A percentile compares a stretch with the other conserved stretches of the same genome.
Evolutionary conservation across 1,140 invertebrate species (phyloP).

Genomic region (Gryllus bimaculatus): DNA sequence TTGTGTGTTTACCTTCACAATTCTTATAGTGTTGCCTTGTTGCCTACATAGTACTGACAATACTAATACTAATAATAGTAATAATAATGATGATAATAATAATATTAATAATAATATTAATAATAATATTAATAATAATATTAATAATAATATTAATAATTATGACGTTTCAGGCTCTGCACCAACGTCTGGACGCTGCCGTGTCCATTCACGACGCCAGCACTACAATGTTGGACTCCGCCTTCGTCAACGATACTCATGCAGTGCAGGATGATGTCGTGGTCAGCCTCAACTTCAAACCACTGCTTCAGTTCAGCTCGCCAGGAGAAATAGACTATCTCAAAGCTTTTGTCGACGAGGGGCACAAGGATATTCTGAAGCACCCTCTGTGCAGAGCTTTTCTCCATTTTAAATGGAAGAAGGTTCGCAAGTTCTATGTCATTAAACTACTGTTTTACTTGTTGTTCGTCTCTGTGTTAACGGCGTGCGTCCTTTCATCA

Average conservation of each 20-base stretch:
- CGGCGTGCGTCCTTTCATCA: slow-evolving; percentile 63
- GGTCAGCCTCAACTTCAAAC: slow-evolving; percentile 68
- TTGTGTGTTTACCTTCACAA: too few relatives aligned
- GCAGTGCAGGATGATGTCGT: slow-evolving; percentile 67
- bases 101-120: too few relatives aligned
- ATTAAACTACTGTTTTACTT: slow-evolving; percentile 68
- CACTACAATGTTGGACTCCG: slow-evolving; percentile 26
- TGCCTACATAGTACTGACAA: too few relatives aligned
- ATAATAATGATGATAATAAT: too few relatives aligned
- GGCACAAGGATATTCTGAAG: slow-evolving; percentile 69
- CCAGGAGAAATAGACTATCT: slow-evolving; percentile 70
- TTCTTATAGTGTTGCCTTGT: too few relatives aligned
- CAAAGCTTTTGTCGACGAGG: slow-evolving; percentile 72
- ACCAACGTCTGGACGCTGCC: slow-evolving; percentile 59
- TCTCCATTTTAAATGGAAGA: slow-evolving; percentile 76
- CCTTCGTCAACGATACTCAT: slow-evolving; percentile 34
- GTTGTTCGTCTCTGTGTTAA: slow-evolving; percentile 66
- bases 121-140: too few relatives aligned
- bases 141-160: too few relatives aligned
- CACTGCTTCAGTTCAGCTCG: slow-evolving; percentile 64
- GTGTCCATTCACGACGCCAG: slow-evolving; percentile 62
- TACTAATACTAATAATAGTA: too few relatives aligned
- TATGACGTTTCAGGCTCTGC: slow-evolving; percentile 40
- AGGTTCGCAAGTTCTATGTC: slow-evolving; percentile 76
- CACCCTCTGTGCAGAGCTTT: slow-evolving; percentile 77